Base-by-base conservation (phyloP, 1,140 invertebrate species). In the Lucilia cuprina region DNA sequence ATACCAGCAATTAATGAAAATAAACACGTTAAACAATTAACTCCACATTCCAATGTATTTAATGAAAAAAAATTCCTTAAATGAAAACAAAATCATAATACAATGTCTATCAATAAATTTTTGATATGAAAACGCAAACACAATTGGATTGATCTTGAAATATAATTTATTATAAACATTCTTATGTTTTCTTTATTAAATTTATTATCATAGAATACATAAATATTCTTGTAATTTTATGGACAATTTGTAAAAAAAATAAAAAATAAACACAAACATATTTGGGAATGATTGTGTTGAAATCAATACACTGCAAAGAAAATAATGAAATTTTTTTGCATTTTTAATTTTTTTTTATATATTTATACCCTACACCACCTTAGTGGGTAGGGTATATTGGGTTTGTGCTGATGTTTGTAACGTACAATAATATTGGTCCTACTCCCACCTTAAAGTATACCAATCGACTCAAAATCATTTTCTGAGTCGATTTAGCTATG, bases 141-240 rank as follows among this genome's bases (percentile, higher is more conserved):
- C 74, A 77, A 77, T 77, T 77, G 35, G 74, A 77, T 77, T 77
- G 74, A 77, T 77, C 74, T 77, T 77, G 74, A 77, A 77, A 75
- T n/a, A 77, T 41, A n/a, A 77, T 17, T 30, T 30, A 3, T 30
- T 30, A 13, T 55, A 14, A 55, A 55, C 50, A 55, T 13, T 7
- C 12, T 55, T 41, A 8, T 55, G 17, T n/a, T 55, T 55, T 41
- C 41, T 2, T 55, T 55, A 55, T 55, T 55, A 55, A 55, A 55
- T 55, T 55, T 55, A 55, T 55, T 55, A 55, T 55, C 50, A 12
- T n/a, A 55, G 4, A 17, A 55, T n/a, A 55, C 50, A 55, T 17
- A 55, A 55, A 55, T 55, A n/a, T 13, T 55, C 17, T 55, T 55
- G 50, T 55, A 13, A 17, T 55, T 55, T 55, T 14, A 55, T 55